A percentile compares a stretch with the other conserved stretches of the same genome.
Conservation (phyloP, 2,113 vertebrate species). For the Callospermophilus lateralis region DNA sequence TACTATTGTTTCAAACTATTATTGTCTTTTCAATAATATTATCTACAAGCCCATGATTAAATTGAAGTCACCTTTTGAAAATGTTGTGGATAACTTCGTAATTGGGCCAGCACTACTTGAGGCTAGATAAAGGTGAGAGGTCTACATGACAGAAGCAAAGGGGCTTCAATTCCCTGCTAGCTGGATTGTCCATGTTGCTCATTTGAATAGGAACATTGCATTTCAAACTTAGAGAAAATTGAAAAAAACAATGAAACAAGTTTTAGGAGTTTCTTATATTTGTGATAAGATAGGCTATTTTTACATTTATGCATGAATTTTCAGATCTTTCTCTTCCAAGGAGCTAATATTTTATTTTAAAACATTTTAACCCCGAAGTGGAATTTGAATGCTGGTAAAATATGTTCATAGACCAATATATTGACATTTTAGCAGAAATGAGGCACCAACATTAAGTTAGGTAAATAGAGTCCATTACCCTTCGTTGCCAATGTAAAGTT, state of each 20-base stretch:
- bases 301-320: background rate
- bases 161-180: background rate
- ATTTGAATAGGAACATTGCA: background rate
- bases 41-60: background rate
- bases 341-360: background rate
- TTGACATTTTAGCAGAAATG: constrained; percentile 1
- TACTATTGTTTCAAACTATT: background rate
- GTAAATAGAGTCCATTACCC: background rate
- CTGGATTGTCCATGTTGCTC: background rate
- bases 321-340: constrained; percentile 14
- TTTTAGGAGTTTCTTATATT: background rate
- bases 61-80: background rate
- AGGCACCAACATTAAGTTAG: background rate
- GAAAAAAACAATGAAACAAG: background rate
- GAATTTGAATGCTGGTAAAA: background rate
- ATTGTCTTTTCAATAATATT: background rate
- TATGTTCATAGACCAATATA: background rate
- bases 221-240: background rate
- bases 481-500: background rate
- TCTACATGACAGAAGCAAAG: background rate
- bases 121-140: background rate
- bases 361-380: background rate
- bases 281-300: background rate
- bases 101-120: background rate
- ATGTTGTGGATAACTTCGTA: background rate